Evolutionary conservation across 2,888 invertebrate species (phyloP).

Genomic region (Stenoptilia bipunctidactyla): DNA sequence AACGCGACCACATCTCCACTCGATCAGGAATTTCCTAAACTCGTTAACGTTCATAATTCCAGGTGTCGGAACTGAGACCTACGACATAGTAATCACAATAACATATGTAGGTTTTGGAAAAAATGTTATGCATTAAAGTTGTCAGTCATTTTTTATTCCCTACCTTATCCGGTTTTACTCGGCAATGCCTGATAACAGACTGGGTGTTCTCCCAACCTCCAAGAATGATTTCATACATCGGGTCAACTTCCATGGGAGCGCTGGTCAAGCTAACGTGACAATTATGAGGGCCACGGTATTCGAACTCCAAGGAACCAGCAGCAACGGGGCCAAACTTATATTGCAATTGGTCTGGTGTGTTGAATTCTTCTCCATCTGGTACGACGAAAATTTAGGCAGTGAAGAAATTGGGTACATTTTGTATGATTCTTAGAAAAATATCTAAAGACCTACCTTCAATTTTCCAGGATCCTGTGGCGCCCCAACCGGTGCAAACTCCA

Average conservation of each 20-base stretch:
- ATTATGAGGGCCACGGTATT: constrained; percentile 74
- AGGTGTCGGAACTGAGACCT: constrained; percentile 72
- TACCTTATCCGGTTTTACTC: constrained; percentile 75
- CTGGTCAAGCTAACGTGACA: constrained; percentile 74
- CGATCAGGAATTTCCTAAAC: constrained; percentile 67
- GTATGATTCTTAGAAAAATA: constrained; percentile 14
- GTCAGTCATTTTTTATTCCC: constrained; percentile 14
- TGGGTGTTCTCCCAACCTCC: constrained; percentile 78
- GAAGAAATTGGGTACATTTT: constrained; percentile 62
- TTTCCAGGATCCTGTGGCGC: constrained; percentile 84
- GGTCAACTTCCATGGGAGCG: constrained; percentile 66
- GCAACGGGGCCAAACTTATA: constrained; percentile 72
- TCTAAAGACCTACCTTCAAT: constrained; percentile 74
- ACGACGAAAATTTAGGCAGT: constrained; percentile 26
- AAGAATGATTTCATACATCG: constrained; percentile 77
- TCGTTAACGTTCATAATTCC: constrained; percentile 69
- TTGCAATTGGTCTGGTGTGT: constrained; percentile 70
- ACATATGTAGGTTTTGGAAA: too few species aligned
- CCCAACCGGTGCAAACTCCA: constrained; percentile 90
- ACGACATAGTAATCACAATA: constrained; percentile 19
- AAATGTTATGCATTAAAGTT: too few species aligned
- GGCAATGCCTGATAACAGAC: constrained; percentile 75
- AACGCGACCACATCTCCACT: constrained; percentile 70
- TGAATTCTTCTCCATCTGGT: constrained; percentile 66
- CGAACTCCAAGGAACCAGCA: constrained; percentile 64